Evolutionary conservation across 2,888 invertebrate species (phyloP).

Genomic region (Cephus pulcher): DNA sequence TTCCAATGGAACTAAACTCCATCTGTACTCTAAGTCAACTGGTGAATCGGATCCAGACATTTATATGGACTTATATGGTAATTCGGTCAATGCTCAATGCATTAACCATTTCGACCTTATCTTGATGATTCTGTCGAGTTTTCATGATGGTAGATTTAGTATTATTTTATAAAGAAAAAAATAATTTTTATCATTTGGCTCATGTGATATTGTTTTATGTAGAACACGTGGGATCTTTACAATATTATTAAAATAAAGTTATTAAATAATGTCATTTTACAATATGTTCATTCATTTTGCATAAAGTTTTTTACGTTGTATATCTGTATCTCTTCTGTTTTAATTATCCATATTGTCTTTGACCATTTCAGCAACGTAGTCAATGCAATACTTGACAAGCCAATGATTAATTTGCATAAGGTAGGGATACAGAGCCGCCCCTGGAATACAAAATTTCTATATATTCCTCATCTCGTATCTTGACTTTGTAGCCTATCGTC

Average conservation of each 20-base stretch:
- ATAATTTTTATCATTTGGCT: not conserved
- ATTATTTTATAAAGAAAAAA: not conserved
- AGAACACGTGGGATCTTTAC: not conserved
- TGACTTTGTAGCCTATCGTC: not conserved
- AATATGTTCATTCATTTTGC: not conserved
- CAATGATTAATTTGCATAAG: slow-evolving; percentile 47
- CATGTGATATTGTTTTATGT: not conserved
- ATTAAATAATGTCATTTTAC: not conserved
- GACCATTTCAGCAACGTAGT: slow-evolving; percentile 9
- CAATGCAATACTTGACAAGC: slow-evolving; percentile 42
- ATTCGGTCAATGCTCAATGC: slow-evolving; percentile 33
- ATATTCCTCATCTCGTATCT: not conserved
- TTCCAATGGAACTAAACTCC: not conserved
- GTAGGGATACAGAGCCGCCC: slow-evolving; percentile 36
- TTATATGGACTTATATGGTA: slow-evolving; percentile 17
- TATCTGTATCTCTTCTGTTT: not conserved
- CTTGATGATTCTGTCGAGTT: not conserved
- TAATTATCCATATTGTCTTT: not conserved
- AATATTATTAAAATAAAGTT: not conserved
- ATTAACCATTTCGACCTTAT: slow-evolving; percentile 16
- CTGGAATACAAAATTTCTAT: slow-evolving; percentile 41
- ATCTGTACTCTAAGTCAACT: not conserved
- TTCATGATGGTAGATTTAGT: not conserved
- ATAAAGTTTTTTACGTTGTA: not conserved
- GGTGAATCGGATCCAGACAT: slow-evolving; percentile 8